Evolutionary conservation across 2,888 invertebrate genomes (phyloP).

Genomic region (Gastrophysa polygoni): DNA sequence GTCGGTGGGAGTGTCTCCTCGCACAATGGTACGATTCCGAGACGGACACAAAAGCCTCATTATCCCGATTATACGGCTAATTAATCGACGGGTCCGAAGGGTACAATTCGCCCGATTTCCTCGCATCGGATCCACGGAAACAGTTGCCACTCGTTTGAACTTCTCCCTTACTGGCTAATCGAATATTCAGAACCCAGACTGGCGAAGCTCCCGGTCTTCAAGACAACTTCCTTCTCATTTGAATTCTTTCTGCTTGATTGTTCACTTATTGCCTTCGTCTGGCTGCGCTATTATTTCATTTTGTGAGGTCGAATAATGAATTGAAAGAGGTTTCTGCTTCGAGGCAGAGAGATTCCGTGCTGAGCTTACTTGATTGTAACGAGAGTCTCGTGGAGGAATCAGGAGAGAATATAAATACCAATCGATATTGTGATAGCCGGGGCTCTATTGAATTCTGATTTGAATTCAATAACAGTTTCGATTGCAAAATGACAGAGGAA

Average conservation of each 20-base stretch:
- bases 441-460: too few species aligned
- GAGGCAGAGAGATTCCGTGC: not conserved
- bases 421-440: too few species aligned
- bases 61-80: slow-evolving; percentile 48
- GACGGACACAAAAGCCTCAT: slow-evolving; percentile 45
- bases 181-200: slow-evolving; percentile 14
- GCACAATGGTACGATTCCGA: slow-evolving; percentile 5
- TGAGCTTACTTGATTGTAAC: not conserved
- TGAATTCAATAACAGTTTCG: too few species aligned
- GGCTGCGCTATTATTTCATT: slow-evolving; percentile 1
- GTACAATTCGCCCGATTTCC: slow-evolving; percentile 16
- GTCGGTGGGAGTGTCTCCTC: too few species aligned
- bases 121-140: slow-evolving; percentile 11
- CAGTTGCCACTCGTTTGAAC: slow-evolving; percentile 27
- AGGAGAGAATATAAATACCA: not conserved
- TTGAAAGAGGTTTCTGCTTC: not conserved
- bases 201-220: slow-evolving; percentile 12
- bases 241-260: slow-evolving; percentile 22
- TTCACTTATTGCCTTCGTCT: slow-evolving; percentile 26
- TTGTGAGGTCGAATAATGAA: slow-evolving; percentile 1
- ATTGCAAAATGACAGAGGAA: too few species aligned
- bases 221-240: slow-evolving; percentile 19
- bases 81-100: slow-evolving; percentile 45
- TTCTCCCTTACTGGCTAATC: slow-evolving; percentile 22
- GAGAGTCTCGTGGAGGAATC: not conserved